Percentiles rank a stretch among this genome's conserved stretches.
phyloP scores from a whole-genome alignment of 2,113 vertebrate genomes.

The Aegithalos caudatus region DNA sequence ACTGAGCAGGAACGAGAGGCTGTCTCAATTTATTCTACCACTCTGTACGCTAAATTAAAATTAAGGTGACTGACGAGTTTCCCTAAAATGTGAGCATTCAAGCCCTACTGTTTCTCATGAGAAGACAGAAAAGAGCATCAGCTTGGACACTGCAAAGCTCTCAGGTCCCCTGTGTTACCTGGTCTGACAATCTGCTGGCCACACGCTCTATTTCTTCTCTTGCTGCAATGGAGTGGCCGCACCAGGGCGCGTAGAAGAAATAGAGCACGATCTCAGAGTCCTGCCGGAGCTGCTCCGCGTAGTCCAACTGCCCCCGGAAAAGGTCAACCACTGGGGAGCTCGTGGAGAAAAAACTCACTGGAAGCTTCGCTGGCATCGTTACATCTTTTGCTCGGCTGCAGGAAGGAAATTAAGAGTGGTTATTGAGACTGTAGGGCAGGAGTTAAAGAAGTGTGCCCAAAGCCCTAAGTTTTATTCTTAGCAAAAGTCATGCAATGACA shows the following conservation, averaged over 20 bases:
- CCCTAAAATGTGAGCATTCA: not conserved
- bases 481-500: not conserved
- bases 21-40: not conserved
- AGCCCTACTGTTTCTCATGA: not conserved
- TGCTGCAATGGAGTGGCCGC: slow-evolving; percentile 89
- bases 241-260: slow-evolving; percentile 97
- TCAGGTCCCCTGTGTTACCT: slow-evolving; percentile 80
- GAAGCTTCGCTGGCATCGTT: slow-evolving; percentile 84
- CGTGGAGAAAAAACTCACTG: slow-evolving; percentile 86
- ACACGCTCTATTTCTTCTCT: slow-evolving; percentile 85
- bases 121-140: not conserved
- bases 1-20: not conserved
- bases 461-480: not conserved
- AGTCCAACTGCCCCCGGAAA: slow-evolving; percentile 90
- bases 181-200: slow-evolving; percentile 83
- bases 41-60: not conserved
- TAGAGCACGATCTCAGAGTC: slow-evolving; percentile 85
- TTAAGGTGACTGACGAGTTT: not conserved
- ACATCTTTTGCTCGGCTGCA: slow-evolving; percentile 89
- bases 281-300: slow-evolving; percentile 82
- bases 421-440: not conserved
- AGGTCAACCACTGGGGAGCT: slow-evolving; percentile 87
- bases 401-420: not conserved
- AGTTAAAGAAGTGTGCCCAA: not conserved
- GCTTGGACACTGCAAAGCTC: not conserved